Base-by-base conservation (phyloP, 2,797 vertebrate species). In the Anomalospiza imberbis region DNA sequence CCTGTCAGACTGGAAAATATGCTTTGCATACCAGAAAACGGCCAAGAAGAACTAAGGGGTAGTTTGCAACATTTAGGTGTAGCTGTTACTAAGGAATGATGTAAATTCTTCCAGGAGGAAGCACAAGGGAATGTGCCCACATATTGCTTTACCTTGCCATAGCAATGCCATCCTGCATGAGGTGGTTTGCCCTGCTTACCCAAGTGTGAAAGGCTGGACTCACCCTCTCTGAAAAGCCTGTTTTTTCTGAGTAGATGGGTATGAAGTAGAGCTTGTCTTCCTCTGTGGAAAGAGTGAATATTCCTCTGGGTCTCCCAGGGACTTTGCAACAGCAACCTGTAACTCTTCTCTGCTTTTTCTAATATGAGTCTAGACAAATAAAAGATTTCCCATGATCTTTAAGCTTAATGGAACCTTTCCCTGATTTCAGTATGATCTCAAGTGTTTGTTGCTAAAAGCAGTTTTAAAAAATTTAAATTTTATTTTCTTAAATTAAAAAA, bases 51-150 rank as follows among this genome's bases (percentile, higher is more conserved):
- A 9, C 47, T 26, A 47, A 51, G 24, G 74, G 16, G 22, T 87
- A 29, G 55, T 92, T 67, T 84, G 74, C 67, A 89, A 73, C 20
- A 20, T 72, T 89, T 82, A 74, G 38, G 38, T 92, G 61, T 36
- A 85, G 32, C 45, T 4, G 28, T 70, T 88, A 70, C 38, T 88
- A 47, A 88, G 62, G 75, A 92, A 72, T 53, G 62, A 94, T 91
- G 92, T 58, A 94, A 95, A 95, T 85, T 58, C 65, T 89, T 92
- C 70, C 62, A 91, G 66, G 62, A 93, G 67, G 75, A 91, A 95
- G 73, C 51, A 58, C 5, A 0, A 1, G 19, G 34, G 40, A 88
- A 83, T 1, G 2, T 91, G 62, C 66, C 53, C 62, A 44, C 25
- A 61, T 57, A 12, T 5, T 79, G 63, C 18, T 89, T 88, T 88